Percentiles rank a stretch among this genome's conserved stretches.
These are phyloP conservation scores for Mesochorus sp. DNA, from an alignment of 2,888 invertebrate genomes.

Conservation along the genomic window DNA sequence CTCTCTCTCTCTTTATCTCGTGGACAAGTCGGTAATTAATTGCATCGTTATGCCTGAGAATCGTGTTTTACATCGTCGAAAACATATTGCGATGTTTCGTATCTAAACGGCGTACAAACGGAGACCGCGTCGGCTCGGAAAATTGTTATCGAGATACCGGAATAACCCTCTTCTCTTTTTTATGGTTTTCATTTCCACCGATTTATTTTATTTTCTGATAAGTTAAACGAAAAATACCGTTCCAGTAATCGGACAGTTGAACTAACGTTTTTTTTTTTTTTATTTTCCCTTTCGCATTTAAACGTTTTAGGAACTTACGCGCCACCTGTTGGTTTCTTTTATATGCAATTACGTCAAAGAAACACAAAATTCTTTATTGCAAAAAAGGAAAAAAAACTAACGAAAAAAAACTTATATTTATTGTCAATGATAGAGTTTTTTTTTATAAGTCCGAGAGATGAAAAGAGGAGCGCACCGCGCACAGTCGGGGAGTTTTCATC, in stretches of 20 bases:
- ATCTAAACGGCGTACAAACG: constrained; percentile 7
- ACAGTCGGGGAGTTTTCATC: constrained; percentile 47
- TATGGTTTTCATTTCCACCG: neutral
- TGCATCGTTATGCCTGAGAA: constrained; percentile 38
- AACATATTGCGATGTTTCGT: constrained; percentile 26
- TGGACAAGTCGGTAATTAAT: constrained; percentile 49
- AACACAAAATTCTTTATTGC: too few relatives aligned
- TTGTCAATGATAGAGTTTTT: constrained; percentile 1
- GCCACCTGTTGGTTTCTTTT: too few relatives aligned
- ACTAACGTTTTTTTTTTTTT: too few relatives aligned
- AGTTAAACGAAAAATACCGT: too few relatives aligned
- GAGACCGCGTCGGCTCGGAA: constrained; percentile 23
- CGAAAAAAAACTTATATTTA: neutral
- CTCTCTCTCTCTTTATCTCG: constrained; percentile 5
- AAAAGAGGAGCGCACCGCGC: neutral
- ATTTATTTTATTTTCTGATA: too few relatives aligned
- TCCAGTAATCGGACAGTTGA: too few relatives aligned
- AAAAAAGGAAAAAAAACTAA: too few relatives aligned
- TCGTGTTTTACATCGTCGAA: constrained; percentile 43
- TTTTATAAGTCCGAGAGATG: neutral
- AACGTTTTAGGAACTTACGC: too few relatives aligned
- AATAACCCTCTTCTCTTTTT: constrained; percentile 5
- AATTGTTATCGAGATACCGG: constrained; percentile 5
- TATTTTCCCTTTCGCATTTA: too few relatives aligned
- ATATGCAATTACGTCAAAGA: too few relatives aligned